A percentile compares a stretch with the other conserved stretches of the same genome.
Conservation (phyloP, 2,113 vertebrate species). For the Hippoglossus stenolepis region DNA sequence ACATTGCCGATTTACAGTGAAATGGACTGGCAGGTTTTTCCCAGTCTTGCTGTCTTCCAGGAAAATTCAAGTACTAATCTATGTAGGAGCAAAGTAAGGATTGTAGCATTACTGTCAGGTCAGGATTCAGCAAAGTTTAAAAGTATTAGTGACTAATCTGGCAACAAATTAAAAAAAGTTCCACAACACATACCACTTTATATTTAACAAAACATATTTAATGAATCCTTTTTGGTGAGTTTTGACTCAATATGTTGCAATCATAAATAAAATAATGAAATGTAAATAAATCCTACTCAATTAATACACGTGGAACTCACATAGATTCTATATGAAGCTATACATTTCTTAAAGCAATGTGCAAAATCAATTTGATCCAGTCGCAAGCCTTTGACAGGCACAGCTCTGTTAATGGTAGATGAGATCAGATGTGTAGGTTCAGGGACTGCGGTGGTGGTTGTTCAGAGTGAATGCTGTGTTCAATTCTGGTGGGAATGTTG, state of each 20-base stretch:
- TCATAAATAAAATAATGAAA: not conserved
- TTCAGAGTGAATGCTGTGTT: not conserved
- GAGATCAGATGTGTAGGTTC: no score
- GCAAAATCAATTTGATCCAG: no score
- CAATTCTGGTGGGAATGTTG: conserved; percentile 3
- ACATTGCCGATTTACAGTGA: conserved; percentile 3
- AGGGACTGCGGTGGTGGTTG: no score
- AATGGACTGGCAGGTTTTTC: conserved; percentile 8
- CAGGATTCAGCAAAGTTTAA: not conserved
- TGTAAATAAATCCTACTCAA: not conserved
- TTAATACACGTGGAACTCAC: not conserved
- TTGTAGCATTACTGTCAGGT: not conserved
- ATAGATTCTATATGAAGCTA: not conserved
- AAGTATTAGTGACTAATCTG: not conserved
- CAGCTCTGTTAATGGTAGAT: no score
- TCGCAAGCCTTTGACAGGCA: no score
- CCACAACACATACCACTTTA: no score
- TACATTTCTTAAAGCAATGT: not conserved
- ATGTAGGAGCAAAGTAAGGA: not conserved
- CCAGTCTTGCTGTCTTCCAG: not conserved
- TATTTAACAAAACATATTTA: no score
- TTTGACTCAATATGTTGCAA: not conserved
- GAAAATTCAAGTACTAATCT: not conserved
- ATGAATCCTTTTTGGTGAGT: no score
- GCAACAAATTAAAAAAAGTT: not conserved